phyloP scores from a whole-genome alignment of 2,888 invertebrate species.

The Petrolisthes cinctipes region DNA sequence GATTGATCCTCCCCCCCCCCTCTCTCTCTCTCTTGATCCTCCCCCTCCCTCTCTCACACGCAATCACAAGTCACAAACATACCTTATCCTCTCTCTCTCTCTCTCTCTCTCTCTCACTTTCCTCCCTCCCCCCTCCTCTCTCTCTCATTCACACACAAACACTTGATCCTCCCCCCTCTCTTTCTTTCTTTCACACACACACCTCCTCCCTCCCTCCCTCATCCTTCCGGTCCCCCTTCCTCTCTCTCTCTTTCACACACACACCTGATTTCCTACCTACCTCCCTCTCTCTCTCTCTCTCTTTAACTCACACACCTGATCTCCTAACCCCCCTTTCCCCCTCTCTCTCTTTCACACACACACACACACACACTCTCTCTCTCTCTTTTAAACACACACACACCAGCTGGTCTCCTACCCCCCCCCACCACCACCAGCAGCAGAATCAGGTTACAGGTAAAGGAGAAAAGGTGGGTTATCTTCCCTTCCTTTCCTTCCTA shows the following conservation, averaged over 20 bases:
- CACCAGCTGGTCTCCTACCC: neutral
- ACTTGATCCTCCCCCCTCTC: neutral
- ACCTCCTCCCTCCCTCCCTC: neutral
- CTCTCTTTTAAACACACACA: too few relatives aligned
- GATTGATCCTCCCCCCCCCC: neutral
- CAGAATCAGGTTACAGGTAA: neutral
- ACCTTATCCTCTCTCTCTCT: neutral
- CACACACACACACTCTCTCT: neutral
- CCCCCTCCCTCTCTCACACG: neutral
- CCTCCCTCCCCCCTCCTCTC: neutral
- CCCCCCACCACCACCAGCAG: neutral
- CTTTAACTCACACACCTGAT: neutral
- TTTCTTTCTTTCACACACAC: too few relatives aligned
- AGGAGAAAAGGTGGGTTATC: neutral
- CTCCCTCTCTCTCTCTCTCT: neutral
- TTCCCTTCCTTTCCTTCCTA: neutral
- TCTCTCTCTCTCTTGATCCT: neutral
- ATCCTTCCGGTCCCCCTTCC: neutral
- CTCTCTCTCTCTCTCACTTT: neutral
- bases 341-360: neutral
- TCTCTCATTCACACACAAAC: slow-evolving; percentile 6
- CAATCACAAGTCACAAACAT: neutral
- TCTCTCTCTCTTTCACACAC: neutral
- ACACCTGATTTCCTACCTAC: neutral
- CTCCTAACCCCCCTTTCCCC: neutral